Evolutionary conservation across 2,888 invertebrate genomes (phyloP), one percentile per base, ranked within the genome.

Genomic region (Acleris literana): DNA sequence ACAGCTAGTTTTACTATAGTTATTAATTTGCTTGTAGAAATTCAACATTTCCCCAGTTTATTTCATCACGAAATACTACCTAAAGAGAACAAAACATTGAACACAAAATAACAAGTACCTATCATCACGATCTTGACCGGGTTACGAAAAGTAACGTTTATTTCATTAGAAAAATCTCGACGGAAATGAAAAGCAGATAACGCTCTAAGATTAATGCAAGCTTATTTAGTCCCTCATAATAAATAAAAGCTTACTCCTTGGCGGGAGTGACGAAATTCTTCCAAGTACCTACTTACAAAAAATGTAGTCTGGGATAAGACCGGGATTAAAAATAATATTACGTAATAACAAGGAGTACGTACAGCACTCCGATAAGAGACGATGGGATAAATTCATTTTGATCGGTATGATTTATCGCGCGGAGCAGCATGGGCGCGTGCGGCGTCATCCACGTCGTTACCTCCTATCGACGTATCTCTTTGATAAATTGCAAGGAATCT

Each of bases 401-500:
- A 83, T 76, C 79, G 75, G 80, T 78, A 86, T 87, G 84, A 89
- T 89, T 87, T 88, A 88, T 87, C 84, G 79, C 73, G 77, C 73
- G 70, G 74, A 68, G 73, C 74, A 75, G 75, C 73, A 76, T 74
- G 80, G 77, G 78, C 78, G 80, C 77, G 77, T 80, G 81, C 83
- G 80, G 74, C 81, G 85, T 86, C 86, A 85, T 88, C 83, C 82
- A 81, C 79, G 79, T 75, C 74, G 76, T 76, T 79, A 77, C 82
- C 79, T 77, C 77, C 71, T 75, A 72, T 77, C 76, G 80, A 83
- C 84, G 78, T 86, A 88, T 87, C 84, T 81, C 70, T 79, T 77
- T 88, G 86, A 90, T 88, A 86, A 86, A 88, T 90, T 85, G 80
- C 85, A 79, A 80, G 78, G 81, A 83, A 86, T 83, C 78, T 84